Conservation (phyloP, 2,797 vertebrate genomes). For the Pangasius larnaudii region DNA sequence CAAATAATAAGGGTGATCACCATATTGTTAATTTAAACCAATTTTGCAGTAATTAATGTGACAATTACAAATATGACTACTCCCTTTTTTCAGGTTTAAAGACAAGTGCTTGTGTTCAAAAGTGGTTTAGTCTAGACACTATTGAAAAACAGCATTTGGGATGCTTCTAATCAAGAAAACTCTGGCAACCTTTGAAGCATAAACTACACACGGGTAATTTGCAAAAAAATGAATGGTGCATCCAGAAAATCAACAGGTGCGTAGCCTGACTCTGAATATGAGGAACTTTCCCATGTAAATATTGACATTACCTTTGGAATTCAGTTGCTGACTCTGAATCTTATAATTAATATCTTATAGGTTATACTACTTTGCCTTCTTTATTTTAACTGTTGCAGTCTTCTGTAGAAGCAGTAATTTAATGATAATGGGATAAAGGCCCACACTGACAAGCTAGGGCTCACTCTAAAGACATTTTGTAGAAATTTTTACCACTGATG, state of each 20-base stretch:
- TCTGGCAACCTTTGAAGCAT: not conserved
- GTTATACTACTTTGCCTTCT: not conserved
- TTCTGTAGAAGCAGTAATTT: not conserved
- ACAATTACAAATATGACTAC: not conserved
- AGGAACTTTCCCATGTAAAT: not conserved
- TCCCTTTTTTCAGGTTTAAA: not conserved
- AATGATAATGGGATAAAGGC: not conserved
- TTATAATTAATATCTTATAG: not conserved
- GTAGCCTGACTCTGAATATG: not conserved
- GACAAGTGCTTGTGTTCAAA: not conserved
- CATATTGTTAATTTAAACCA: not conserved
- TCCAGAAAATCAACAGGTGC: not conserved
- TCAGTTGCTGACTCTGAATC: not conserved
- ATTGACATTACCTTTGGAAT: not conserved
- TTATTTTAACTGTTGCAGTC: not conserved
- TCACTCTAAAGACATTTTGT: not conserved
- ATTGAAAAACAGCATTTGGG: not conserved
- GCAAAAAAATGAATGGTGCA: not conserved
- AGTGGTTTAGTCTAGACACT: not conserved
- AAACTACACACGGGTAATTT: not conserved
- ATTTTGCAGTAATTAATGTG: not conserved
- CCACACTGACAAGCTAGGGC: not conserved
- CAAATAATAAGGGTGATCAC: not conserved
- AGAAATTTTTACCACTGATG: not conserved
- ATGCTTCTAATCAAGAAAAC: not conserved